phyloP scores from a whole-genome alignment of 2,888 invertebrate genomes.

The Bellardia bayeri region DNA sequence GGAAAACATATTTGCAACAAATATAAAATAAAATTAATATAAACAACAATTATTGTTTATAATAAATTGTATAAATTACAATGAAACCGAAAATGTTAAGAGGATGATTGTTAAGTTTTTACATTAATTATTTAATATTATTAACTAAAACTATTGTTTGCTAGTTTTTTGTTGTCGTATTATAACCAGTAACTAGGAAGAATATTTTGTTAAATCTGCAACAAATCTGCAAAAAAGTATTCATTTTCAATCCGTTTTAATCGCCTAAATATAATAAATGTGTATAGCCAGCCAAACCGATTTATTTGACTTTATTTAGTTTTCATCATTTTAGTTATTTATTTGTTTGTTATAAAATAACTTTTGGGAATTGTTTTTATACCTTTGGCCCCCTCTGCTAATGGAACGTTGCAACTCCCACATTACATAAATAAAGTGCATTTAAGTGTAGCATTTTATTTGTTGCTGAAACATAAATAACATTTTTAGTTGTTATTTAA shows the following conservation, averaged over 20 bases:
- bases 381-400: not conserved
- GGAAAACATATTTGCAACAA: not conserved
- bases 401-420: not conserved
- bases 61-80: not conserved
- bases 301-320: slow-evolving; percentile 4
- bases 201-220: not conserved
- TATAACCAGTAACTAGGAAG: too few species aligned
- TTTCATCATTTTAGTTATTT: slow-evolving; percentile 8
- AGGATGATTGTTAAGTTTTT: too few species aligned
- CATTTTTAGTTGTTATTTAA: not conserved
- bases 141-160: not conserved
- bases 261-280: not conserved
- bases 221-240: not conserved
- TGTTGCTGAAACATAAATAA: slow-evolving; percentile 9
- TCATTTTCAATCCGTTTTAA: slow-evolving; percentile 2
- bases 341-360: slow-evolving; percentile 7
- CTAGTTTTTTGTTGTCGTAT: not conserved
- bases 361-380: slow-evolving; percentile 15
- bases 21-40: not conserved
- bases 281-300: not conserved
- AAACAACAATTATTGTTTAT: not conserved
- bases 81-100: not conserved
- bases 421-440: slow-evolving; percentile 2
- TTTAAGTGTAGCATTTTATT: slow-evolving; percentile 20
- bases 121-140: not conserved